A percentile compares a stretch with the other conserved stretches of the same genome.
These are phyloP conservation scores for Squalus acanthias DNA, from an alignment of 2,797 vertebrate genomes.

Conservation along the genomic window DNA sequence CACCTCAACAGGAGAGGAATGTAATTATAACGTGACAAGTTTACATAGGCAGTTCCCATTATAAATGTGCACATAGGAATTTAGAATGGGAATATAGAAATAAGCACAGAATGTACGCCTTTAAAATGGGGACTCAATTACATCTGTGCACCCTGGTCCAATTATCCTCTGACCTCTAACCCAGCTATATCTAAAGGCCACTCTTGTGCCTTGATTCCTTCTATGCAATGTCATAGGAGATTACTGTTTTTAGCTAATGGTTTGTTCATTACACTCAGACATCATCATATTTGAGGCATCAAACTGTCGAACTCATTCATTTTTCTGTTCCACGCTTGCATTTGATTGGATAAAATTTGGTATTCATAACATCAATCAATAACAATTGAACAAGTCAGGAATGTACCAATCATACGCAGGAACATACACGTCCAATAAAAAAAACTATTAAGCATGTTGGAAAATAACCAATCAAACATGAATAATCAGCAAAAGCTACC, in stretches of 20 bases:
- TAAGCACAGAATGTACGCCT: not conserved
- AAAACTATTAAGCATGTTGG: too few relatives aligned
- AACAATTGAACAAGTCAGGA: too few relatives aligned
- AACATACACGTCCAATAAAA: too few relatives aligned
- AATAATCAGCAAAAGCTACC: too few relatives aligned
- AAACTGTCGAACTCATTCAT: not conserved
- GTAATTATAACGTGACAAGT: not conserved
- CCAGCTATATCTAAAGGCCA: not conserved
- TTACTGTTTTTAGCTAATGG: not conserved
- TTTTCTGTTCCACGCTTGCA: not conserved
- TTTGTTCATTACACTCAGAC: not conserved
- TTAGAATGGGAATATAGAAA: not conserved
- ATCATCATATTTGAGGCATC: not conserved
- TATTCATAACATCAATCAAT: too few relatives aligned
- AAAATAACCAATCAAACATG: too few relatives aligned
- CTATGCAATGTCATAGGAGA: not conserved
- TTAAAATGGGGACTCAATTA: too few relatives aligned
- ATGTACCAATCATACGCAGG: too few relatives aligned
- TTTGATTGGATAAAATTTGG: not conserved
- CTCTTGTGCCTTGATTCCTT: not conserved
- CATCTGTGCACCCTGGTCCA: not conserved
- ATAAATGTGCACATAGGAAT: not conserved
- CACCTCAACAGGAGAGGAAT: not conserved
- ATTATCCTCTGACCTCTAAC: not conserved
- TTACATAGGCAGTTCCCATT: not conserved